Conservation (phyloP, 2,113 vertebrate genomes). For the Condylura cristata region DNA sequence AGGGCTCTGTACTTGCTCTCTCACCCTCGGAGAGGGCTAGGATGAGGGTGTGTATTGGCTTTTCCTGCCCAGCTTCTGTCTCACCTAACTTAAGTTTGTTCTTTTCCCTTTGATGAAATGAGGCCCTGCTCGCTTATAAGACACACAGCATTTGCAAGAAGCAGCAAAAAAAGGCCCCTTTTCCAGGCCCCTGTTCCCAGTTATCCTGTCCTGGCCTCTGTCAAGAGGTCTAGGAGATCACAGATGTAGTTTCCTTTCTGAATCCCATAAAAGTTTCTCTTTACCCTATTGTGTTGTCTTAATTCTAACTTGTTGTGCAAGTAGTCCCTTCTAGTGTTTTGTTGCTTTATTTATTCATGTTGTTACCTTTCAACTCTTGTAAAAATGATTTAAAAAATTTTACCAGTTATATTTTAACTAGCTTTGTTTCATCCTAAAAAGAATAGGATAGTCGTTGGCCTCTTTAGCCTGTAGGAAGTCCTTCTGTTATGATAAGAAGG, state of each 20-base stretch:
- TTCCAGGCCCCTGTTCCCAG: not conserved
- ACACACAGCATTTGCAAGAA: not conserved
- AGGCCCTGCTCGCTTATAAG: not conserved
- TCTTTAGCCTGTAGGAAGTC: not conserved
- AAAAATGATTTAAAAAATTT: not conserved
- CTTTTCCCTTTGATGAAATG: not conserved
- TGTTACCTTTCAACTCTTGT: not conserved
- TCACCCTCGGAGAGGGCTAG: not conserved
- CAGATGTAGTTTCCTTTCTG: too few relatives aligned
- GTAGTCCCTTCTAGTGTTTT: not conserved
- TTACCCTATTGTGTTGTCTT: not conserved
- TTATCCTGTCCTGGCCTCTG: not conserved
- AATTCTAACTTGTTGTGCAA: slow-evolving; percentile 14
- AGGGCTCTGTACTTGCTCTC: not conserved
- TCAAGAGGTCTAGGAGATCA: not conserved
- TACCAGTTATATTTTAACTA: not conserved
- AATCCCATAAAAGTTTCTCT: not conserved
- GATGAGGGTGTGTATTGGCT: not conserved
- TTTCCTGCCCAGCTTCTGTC: not conserved
- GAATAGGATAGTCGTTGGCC: not conserved
- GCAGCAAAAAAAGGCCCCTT: not conserved
- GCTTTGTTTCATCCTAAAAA: slow-evolving; percentile 30
- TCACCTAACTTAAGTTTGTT: not conserved
- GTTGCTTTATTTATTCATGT: not conserved
- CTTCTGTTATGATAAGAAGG: not conserved